Percentiles rank a stretch among this genome's conserved stretches.
These are phyloP conservation scores for Mongoloraphidia duomilia DNA, from an alignment of 2,888 invertebrate genomes.

Conservation along the genomic window DNA sequence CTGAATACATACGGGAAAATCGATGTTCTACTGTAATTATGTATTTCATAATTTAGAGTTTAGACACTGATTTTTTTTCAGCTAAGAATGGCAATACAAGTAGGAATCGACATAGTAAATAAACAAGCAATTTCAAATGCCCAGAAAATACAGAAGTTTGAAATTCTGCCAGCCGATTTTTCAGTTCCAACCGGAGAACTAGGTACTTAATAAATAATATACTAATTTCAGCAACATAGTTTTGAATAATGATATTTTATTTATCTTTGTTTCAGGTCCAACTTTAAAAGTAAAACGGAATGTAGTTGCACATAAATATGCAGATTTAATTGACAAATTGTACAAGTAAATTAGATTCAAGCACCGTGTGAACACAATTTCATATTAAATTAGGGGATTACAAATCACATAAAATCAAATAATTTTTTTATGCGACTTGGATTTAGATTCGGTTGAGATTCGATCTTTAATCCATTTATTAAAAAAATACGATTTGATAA, in stretches of 20 bases:
- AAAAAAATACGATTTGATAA: no score
- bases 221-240: conserved; percentile 3
- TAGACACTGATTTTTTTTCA: conserved; percentile 21
- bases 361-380: no score
- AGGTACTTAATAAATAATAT: conserved; percentile 39
- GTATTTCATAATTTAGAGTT: no score
- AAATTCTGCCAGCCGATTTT: conserved; percentile 71
- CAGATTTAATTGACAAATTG: conserved; percentile 62
- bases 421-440: no score
- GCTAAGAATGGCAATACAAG: conserved; percentile 66
- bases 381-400: no score
- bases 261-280: conserved; percentile 46
- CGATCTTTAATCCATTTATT: no score
- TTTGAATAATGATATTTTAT: conserved; percentile 8
- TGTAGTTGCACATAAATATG: conserved; percentile 61
- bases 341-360: conserved; percentile 36
- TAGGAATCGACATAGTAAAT: conserved; percentile 65
- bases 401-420: no score
- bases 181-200: conserved; percentile 77
- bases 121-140: conserved; percentile 70
- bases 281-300: conserved; percentile 77
- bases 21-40: no score
- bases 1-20: no score
- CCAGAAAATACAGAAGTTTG: conserved; percentile 77
- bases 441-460: no score